These are phyloP conservation scores for Trinorchestia longiramus DNA, from an alignment of 1,140 invertebrate species.

Conservation along the genomic window DNA sequence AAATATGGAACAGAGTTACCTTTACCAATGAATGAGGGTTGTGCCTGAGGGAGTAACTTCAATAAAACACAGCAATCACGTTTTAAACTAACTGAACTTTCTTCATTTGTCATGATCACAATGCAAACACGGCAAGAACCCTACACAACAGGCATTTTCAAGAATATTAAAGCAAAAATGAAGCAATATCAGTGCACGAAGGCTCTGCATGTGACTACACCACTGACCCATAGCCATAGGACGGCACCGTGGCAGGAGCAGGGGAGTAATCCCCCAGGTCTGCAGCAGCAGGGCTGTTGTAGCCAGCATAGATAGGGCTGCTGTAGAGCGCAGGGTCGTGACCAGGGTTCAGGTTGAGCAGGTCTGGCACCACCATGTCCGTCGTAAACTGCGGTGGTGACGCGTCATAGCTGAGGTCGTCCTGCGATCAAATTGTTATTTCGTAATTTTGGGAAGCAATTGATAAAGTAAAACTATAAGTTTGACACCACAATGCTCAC, in stretches of 20 bases:
- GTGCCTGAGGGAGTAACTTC: no score
- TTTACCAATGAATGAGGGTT: no score
- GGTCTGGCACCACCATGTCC: conserved; percentile 28
- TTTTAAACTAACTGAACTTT: no score
- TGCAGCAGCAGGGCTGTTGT: neutral
- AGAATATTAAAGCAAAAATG: neutral
- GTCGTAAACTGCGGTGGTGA: neutral
- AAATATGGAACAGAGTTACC: no score
- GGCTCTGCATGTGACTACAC: neutral
- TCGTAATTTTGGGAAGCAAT: neutral
- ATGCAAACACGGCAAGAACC: no score
- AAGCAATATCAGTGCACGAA: neutral
- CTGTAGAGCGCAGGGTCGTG: neutral
- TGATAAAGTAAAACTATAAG: neutral
- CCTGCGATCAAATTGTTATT: neutral
- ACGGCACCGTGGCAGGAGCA: neutral
- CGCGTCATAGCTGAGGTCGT: neutral
- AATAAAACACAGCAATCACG: no score
- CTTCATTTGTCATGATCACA: no score
- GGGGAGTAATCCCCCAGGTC: neutral
- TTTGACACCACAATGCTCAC: neutral
- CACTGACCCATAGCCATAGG: conserved; percentile 15
- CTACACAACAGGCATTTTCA: no score
- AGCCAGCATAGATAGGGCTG: conserved; percentile 11
- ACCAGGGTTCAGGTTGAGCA: neutral